phyloP scores from a whole-genome alignment of 2,888 invertebrate species.

The Pseudococcus longispinus region DNA sequence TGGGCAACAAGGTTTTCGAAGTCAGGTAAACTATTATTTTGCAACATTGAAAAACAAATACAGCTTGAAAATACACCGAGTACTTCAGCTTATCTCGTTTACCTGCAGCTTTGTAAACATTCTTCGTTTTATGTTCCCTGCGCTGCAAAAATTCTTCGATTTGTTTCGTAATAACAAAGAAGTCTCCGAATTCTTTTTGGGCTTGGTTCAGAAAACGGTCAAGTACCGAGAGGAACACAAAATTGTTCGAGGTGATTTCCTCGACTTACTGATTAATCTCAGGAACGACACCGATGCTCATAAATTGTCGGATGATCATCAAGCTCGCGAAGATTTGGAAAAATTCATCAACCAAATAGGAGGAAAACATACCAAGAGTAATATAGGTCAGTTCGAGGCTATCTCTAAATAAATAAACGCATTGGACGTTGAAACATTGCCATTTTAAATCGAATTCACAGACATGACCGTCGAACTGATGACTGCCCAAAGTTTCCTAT shows the following conservation, averaged over 20 bases:
- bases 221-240: background rate
- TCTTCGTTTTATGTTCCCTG: background rate
- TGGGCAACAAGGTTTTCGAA: slow-evolving; percentile 1
- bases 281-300: background rate
- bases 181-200: background rate
- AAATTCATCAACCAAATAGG: background rate
- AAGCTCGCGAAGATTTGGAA: background rate
- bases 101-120: background rate
- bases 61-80: background rate
- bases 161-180: background rate
- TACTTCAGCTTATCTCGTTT: background rate
- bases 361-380: background rate
- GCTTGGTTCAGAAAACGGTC: background rate
- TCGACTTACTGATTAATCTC: slow-evolving; percentile 27
- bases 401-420: no score
- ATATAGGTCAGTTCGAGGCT: background rate
- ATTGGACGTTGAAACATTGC: no score
- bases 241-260: slow-evolving; percentile 12
- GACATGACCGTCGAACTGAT: slow-evolving; percentile 65
- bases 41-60: background rate
- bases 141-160: background rate
- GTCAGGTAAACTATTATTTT: background rate
- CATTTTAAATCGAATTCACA: no score
- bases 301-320: background rate
- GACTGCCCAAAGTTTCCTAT: slow-evolving; percentile 68